A percentile compares a stretch with the other conserved stretches of the same genome.
phyloP scores from a whole-genome alignment of 2,113 vertebrate genomes.

The Pampusana beccarii region DNA sequence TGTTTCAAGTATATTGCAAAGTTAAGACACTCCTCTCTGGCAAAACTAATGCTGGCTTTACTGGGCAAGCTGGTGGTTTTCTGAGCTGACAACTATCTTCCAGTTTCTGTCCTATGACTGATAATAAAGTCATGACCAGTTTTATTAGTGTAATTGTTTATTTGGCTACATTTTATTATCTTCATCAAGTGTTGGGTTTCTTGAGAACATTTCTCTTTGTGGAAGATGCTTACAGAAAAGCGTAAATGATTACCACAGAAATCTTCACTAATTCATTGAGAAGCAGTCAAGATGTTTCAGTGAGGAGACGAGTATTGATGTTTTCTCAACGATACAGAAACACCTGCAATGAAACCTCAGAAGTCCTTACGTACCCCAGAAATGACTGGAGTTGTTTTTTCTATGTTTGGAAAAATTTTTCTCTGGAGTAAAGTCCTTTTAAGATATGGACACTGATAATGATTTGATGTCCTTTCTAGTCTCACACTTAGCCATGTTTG shows the following conservation, averaged over 20 bases:
- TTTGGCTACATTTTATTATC: background rate
- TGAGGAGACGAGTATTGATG: background rate
- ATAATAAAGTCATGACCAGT: background rate
- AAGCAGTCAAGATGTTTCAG: background rate
- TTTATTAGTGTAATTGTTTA: background rate
- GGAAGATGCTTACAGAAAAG: background rate
- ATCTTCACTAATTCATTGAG: background rate
- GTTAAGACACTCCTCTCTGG: background rate
- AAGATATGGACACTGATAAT: background rate
- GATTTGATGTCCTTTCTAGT: background rate
- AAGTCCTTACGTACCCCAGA: background rate
- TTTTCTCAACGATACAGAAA: background rate
- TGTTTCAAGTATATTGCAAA: background rate
- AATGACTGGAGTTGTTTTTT: background rate
- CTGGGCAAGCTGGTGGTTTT: background rate
- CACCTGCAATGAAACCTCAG: accelerated
- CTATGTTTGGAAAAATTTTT: background rate
- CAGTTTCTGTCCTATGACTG: background rate
- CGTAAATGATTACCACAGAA: background rate
- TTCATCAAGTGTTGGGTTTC: background rate
- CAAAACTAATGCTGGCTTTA: background rate
- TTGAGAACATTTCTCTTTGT: background rate
- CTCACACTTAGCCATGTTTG: background rate
- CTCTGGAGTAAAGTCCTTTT: background rate
- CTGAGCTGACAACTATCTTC: background rate